Base-by-base conservation (phyloP, 2,113 vertebrate genomes). In the Epinephelus cyanopodus region DNA sequence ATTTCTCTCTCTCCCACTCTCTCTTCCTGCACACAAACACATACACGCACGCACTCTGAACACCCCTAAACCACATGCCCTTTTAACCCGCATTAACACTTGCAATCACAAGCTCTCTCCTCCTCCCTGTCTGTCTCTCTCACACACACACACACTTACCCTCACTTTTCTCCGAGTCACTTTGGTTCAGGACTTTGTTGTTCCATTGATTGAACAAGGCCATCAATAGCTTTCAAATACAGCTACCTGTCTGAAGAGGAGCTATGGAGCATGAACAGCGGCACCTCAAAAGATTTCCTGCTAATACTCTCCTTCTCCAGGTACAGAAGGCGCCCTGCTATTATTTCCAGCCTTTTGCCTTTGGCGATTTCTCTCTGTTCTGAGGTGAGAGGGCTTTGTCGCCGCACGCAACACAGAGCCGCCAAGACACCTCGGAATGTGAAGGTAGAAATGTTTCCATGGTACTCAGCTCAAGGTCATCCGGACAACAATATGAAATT, bases 181-280 rank as follows among this genome's bases (percentile, higher is more conserved):
- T 94, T 91, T 91, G 93, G 90, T 94, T 94, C 92, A 90, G 82
- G 91, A 92, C 92, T 94, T 91, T 94, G 93, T 93, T 94, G 90
- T 93, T 91, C 87, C 84, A 95, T 94, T 91, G 94, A 95, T 93
- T 87, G 77, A 89, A 93, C 92, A 91, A 87, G 86, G 83, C 66
- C 82, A 85, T 95, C 94, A 90, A 95, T 95, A 92, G 90, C 89
- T 94, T 93, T 95, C 90, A 94, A 92, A 95, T 93, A 89, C 79
- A 78, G 89, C 90, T 86, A 87, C 86, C 92, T 91, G 85, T 94
- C 85, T 94, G 89, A 92, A 94, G 91, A 91, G 86, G 87, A 81
- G 89, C 91, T 79, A 27, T 88, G 88, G 87, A 93, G 91, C 92
- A 92, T 94, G 93, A 91, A 94, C 92, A 84, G 86, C 83, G 33